phyloP scores from a whole-genome alignment of 2,888 invertebrate genomes.

The Heliconius aoede region DNA sequence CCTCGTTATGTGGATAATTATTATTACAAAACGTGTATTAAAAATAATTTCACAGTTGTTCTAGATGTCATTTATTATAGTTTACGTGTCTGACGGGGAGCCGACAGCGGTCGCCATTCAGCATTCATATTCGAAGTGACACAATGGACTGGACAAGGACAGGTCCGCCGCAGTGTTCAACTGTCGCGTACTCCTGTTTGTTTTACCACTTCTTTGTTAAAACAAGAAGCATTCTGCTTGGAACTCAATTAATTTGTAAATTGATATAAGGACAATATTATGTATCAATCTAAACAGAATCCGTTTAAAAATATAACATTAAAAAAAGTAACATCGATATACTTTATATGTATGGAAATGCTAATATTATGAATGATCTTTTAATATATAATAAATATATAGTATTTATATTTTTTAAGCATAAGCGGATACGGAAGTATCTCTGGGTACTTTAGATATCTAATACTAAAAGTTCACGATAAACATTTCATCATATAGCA shows the following conservation, averaged over 20 bases:
- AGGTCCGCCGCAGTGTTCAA: slow-evolving; percentile 48
- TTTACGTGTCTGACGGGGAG: slow-evolving; percentile 32
- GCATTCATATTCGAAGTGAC: slow-evolving; percentile 47
- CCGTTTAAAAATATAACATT: too few species aligned
- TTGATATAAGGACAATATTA: not conserved
- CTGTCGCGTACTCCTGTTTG: slow-evolving; percentile 49
- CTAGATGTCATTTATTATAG: slow-evolving; percentile 25
- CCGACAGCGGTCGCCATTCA: slow-evolving; percentile 39
- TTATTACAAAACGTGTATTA: slow-evolving; percentile 14
- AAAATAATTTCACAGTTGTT: slow-evolving; percentile 12
- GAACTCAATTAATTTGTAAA: slow-evolving; percentile 5
- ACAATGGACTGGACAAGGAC: slow-evolving; percentile 68
- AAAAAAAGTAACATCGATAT: too few species aligned
- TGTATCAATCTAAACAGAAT: not conserved
- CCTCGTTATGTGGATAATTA: slow-evolving; percentile 19
- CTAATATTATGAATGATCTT: too few species aligned
- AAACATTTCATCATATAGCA: too few species aligned
- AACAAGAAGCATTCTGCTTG: slow-evolving; percentile 28
- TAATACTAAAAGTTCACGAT: too few species aligned
- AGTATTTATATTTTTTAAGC: too few species aligned
- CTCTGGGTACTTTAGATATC: too few species aligned
- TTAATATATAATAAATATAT: too few species aligned
- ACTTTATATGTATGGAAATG: too few species aligned
- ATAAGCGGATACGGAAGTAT: not conserved
- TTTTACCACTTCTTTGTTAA: slow-evolving; percentile 60